Evolutionary conservation across 1,140 invertebrate genomes (phyloP), one percentile per base, ranked within the genome.

Genomic region (Ceratina calcarata): DNA sequence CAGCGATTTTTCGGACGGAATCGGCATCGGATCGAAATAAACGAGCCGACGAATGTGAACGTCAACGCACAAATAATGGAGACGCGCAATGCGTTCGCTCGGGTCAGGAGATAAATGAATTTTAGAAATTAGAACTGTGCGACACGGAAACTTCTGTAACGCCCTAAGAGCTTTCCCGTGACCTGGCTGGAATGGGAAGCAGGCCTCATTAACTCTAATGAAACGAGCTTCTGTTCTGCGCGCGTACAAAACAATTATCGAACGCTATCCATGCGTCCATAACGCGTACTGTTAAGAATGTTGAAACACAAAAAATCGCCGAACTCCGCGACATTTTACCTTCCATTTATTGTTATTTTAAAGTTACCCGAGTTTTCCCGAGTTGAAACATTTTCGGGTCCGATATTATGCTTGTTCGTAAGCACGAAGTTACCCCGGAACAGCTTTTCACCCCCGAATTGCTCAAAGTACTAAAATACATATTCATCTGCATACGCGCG

Each of bases 401-500:
- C 51, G 51, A 65, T 37, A 74, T 64, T 74, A 55, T 27, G 49
- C 13, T 74, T 37, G 37, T 64, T 62, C 72, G 60, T 49, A 74
- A 55, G 72, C 18, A 53, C 45, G 13, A 74, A 74, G 16, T 74
- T 65, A 22, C 37, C 2, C n/a, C 27, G n/a, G n/a, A 53, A 65
- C 49, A 65, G 60, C 72, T 65, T 74, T 74, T 74, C 72, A 74
- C 24, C 49, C 45, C 55, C n/a, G 45, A 74, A 64, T 51, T 53
- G 49, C 49, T 74, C 72, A 53, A 64, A 65, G 45, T 74, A 65
- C 72, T 51, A 62, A 74, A 74, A 74, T 74, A 62, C 61, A 74
- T 64, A 64, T 74, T 74, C 49, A 65, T 62, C 45, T 55, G 49
- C 61, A 64, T 74, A 55, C 45, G 15, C n/a, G 60, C 15, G 45